These are phyloP conservation scores for Lophotis ruficrista DNA, from an alignment of 2,113 vertebrate genomes.

Conservation along the genomic window DNA sequence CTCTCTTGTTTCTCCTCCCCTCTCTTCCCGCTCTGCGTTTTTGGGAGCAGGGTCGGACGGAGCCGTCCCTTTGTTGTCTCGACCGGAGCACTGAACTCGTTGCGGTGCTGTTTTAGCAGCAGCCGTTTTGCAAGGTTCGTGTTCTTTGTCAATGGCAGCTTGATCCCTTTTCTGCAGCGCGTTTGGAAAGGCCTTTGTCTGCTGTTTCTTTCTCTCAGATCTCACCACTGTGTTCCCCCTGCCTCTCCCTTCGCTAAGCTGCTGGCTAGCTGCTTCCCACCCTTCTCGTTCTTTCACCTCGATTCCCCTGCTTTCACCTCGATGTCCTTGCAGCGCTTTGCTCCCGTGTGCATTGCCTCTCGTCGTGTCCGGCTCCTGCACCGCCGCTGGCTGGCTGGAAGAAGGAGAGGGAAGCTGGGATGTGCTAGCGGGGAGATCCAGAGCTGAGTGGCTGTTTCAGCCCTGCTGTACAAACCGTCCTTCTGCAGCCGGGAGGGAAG, in stretches of 20 bases:
- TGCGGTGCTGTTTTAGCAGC: not conserved
- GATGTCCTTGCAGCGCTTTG: not conserved
- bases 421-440: not conserved
- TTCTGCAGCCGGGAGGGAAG: not conserved
- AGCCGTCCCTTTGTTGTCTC: not conserved
- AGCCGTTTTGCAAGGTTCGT: not conserved
- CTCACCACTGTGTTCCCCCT: not conserved
- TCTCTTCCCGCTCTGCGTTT: not conserved
- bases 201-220: not conserved
- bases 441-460: not conserved
- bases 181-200: not conserved
- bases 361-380: accelerated
- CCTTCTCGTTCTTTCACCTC: not conserved
- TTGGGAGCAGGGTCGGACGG: not conserved
- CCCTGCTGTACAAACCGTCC: not conserved
- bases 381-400: not conserved
- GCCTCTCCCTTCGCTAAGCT: not conserved
- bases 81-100: not conserved
- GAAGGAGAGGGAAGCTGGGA: not conserved
- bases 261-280: not conserved
- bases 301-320: not conserved
- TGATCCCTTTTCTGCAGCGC: not conserved
- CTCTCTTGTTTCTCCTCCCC: not conserved
- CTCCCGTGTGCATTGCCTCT: not conserved
- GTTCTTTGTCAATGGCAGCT: not conserved